phyloP scores from a whole-genome alignment of 2,888 invertebrate genomes.

The Gandaritis pyraliata region DNA sequence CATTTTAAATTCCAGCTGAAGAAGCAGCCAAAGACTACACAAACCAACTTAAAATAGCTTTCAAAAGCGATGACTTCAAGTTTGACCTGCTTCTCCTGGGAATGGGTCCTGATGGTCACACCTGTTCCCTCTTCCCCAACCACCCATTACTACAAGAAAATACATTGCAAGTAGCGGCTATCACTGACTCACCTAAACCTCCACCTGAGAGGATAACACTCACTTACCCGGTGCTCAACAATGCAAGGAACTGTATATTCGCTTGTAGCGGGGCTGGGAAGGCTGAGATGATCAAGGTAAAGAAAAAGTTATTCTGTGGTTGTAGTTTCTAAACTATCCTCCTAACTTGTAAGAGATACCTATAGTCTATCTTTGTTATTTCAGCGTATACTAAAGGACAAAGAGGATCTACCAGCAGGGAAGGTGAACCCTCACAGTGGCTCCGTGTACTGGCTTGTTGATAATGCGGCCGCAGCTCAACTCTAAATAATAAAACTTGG shows the following conservation, averaged over 20 bases:
- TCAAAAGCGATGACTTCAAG: constrained; percentile 79
- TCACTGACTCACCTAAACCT: constrained; percentile 98
- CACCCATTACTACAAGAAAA: constrained; percentile 85
- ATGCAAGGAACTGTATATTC: constrained; percentile 92
- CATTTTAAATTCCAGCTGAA: constrained; percentile 80
- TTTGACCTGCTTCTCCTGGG: constrained; percentile 97
- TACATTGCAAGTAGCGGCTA: constrained; percentile 89
- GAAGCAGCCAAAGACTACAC: constrained; percentile 91
- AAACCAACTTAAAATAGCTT: constrained; percentile 86
- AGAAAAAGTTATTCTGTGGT: too few relatives aligned
- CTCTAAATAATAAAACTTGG: constrained; percentile 46
- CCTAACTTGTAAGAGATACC: too few relatives aligned
- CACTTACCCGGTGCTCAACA: constrained; percentile 95
- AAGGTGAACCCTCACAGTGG: constrained; percentile 89
- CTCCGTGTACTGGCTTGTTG: constrained; percentile 86
- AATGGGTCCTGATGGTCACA: constrained; percentile 99
- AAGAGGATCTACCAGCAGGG: constrained; percentile 91
- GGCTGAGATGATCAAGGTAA: constrained; percentile 94
- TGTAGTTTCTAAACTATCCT: too few relatives aligned
- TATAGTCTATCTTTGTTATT: too few relatives aligned
- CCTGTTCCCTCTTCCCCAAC: constrained; percentile 97
- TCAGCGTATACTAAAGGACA: constrained; percentile 90
- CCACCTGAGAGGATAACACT: constrained; percentile 96
- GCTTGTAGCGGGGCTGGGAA: constrained; percentile 93
- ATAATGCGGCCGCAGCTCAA: constrained; percentile 79